These are phyloP conservation scores for Protodeltote pygarga DNA, from an alignment of 2,888 invertebrate genomes.

Conservation along the genomic window DNA sequence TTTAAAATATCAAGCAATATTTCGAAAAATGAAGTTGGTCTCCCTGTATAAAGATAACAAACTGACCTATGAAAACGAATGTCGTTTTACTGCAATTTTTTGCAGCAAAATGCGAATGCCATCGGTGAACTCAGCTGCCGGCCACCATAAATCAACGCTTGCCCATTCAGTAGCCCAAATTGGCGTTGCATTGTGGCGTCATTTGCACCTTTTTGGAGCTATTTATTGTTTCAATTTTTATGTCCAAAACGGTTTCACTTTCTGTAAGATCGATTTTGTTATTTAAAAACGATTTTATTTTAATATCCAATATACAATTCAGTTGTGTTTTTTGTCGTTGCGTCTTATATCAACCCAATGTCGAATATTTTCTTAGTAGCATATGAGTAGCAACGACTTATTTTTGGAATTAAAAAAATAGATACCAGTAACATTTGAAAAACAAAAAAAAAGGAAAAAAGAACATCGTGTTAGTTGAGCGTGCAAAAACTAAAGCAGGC, in stretches of 20 bases:
- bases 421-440: slow-evolving; percentile 60
- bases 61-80: slow-evolving; percentile 73
- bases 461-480: slow-evolving; percentile 69
- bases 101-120: slow-evolving; percentile 40
- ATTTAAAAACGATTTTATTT: too few species aligned
- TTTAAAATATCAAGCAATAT: not conserved
- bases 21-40: slow-evolving; percentile 11
- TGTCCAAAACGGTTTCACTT: slow-evolving; percentile 14
- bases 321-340: too few species aligned
- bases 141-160: slow-evolving; percentile 67
- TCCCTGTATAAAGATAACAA: slow-evolving; percentile 49
- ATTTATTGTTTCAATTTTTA: slow-evolving; percentile 32
- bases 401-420: slow-evolving; percentile 48
- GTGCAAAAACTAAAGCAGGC: slow-evolving; percentile 76
- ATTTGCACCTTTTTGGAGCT: slow-evolving; percentile 44
- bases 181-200: slow-evolving; percentile 48
- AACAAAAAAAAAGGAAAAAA: slow-evolving; percentile 64
- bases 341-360: too few species aligned
- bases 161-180: slow-evolving; percentile 65
- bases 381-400: slow-evolving; percentile 49
- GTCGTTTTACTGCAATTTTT: slow-evolving; percentile 61
- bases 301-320: too few species aligned
- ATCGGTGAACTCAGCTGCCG: slow-evolving; percentile 67
- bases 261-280: not conserved
- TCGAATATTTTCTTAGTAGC: slow-evolving; percentile 38